phyloP scores from a whole-genome alignment of 2,888 invertebrate genomes.

The Caenorhabditis doughertyi region DNA sequence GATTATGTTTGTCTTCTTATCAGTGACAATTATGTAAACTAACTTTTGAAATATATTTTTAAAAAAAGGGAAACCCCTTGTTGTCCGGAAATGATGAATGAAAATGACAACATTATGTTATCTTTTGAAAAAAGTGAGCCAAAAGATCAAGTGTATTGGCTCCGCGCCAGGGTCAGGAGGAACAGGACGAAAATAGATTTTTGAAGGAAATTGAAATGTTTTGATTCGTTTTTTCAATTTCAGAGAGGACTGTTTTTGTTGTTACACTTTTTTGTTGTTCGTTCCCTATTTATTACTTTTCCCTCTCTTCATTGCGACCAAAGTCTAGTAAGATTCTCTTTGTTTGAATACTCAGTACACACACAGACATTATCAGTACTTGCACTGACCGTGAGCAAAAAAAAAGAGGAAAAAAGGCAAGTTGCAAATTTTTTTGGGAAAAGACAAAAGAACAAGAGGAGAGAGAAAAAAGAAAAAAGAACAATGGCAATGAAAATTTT shows the following conservation, averaged over 20 bases:
- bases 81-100: conserved; percentile 46
- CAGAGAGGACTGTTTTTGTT: conserved; percentile 8
- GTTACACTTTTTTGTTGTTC: conserved; percentile 1
- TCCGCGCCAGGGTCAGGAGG: neutral
- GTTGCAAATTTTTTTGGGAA: conserved; percentile 41
- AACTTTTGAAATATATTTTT: conserved; percentile 12
- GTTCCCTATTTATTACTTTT: conserved; percentile 23
- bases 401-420: neutral
- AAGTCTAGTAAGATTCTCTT: conserved; percentile 31
- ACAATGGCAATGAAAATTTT: conserved; percentile 20
- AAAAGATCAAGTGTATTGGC: conserved; percentile 17
- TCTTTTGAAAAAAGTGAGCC: neutral
- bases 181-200: conserved; percentile 13
- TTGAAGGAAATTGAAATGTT: neutral
- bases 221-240: neutral
- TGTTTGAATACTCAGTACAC: conserved; percentile 36
- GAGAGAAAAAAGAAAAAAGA: neutral
- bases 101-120: conserved; percentile 8
- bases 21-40: conserved; percentile 5
- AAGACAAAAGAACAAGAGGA: conserved; percentile 26
- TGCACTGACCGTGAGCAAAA: conserved; percentile 27
- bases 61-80: conserved; percentile 1
- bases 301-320: conserved; percentile 38
- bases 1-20: conserved; percentile 42
- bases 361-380: conserved; percentile 40